A percentile compares a stretch with the other conserved stretches of the same genome.
These are phyloP conservation scores for Nothocercus julius DNA, from an alignment of 2,113 vertebrate species.

Conservation along the genomic window DNA sequence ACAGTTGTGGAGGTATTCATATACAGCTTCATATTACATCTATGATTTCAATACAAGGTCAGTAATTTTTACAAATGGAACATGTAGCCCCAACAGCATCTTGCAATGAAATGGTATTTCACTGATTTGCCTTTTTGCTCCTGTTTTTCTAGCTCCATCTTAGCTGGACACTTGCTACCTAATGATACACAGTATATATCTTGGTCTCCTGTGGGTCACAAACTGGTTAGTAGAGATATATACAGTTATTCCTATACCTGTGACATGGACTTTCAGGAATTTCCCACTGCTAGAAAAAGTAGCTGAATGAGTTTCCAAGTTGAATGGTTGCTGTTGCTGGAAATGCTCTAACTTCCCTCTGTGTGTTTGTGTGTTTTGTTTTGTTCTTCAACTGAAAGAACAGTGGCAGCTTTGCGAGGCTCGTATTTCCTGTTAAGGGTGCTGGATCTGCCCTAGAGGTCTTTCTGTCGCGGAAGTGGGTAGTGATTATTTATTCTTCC, in stretches of 20 bases:
- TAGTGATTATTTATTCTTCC: not conserved
- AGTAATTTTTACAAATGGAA: slow-evolving; percentile 34
- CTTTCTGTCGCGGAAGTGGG: not conserved
- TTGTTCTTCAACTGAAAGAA: not conserved
- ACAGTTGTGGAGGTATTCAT: slow-evolving; percentile 83
- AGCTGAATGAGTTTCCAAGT: not conserved
- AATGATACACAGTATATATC: slow-evolving; percentile 75
- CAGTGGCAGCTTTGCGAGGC: not conserved
- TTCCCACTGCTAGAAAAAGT: not conserved
- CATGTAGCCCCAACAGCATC: not conserved
- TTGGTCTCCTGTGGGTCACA: slow-evolving; percentile 81
- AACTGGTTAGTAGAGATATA: slow-evolving; percentile 78
- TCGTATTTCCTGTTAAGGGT: not conserved
- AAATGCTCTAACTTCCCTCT: not conserved
- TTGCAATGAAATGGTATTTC: not conserved
- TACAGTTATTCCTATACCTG: not conserved
- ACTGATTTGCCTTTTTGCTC: slow-evolving; percentile 41
- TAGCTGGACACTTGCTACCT: slow-evolving; percentile 56
- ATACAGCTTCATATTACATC: slow-evolving; percentile 80
- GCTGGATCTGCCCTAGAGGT: not conserved
- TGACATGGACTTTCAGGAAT: not conserved
- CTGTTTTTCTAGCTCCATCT: slow-evolving; percentile 62
- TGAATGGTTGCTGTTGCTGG: not conserved
- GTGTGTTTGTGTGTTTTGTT: not conserved
- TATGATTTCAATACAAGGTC: slow-evolving; percentile 76